A percentile compares a stretch with the other conserved stretches of the same genome.
Conservation (phyloP, 2,113 vertebrate species). For the Cepphus grylle region DNA sequence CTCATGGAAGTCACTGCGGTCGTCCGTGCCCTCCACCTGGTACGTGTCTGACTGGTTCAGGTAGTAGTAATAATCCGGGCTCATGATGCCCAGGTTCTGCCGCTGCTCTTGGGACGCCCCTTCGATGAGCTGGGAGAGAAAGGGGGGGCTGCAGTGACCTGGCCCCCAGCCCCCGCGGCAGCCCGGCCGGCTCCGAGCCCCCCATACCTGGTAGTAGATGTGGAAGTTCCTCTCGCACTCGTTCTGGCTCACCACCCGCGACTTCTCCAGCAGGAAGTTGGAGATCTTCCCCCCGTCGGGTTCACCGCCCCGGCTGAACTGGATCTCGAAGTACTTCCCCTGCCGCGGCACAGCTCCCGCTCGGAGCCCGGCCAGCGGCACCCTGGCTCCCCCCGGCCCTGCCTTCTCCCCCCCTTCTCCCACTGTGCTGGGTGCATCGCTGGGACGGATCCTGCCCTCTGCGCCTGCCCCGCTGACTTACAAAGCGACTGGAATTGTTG, state of each 20-base stretch:
- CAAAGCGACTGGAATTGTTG: conserved; percentile 97
- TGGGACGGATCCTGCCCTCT: neutral
- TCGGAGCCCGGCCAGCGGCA: neutral
- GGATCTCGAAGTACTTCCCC: conserved; percentile 99
- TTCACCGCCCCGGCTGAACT: conserved; percentile 95
- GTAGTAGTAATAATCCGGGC: conserved; percentile 92
- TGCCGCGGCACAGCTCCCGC: neutral
- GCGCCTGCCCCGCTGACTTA: conserved; percentile 65
- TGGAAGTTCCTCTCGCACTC: conserved; percentile 95
- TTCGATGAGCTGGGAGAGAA: conserved; percentile 81
- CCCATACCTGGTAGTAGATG: conserved; percentile 92
- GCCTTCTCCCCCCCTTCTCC: too few relatives aligned
- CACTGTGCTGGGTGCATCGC: rapidly evolving
- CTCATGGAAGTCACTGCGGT: conserved; percentile 88
- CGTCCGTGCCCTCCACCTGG: conserved; percentile 91
- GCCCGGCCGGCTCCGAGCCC: rapidly evolving
- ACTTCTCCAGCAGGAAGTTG: conserved; percentile 97
- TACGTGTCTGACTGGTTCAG: conserved; percentile 94
- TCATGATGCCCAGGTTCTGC: conserved; percentile 90
- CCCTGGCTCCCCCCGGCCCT: rapidly evolving
- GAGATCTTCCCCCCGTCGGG: conserved; percentile 96
- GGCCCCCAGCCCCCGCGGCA: rapidly evolving
- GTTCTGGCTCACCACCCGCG: conserved; percentile 93
- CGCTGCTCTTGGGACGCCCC: conserved; percentile 85
- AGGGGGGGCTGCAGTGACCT: rapidly evolving